Percentiles rank a stretch among this genome's conserved stretches.
Evolutionary conservation across 2,797 vertebrate genomes (phyloP).

Genomic region (Alectoris magna): DNA sequence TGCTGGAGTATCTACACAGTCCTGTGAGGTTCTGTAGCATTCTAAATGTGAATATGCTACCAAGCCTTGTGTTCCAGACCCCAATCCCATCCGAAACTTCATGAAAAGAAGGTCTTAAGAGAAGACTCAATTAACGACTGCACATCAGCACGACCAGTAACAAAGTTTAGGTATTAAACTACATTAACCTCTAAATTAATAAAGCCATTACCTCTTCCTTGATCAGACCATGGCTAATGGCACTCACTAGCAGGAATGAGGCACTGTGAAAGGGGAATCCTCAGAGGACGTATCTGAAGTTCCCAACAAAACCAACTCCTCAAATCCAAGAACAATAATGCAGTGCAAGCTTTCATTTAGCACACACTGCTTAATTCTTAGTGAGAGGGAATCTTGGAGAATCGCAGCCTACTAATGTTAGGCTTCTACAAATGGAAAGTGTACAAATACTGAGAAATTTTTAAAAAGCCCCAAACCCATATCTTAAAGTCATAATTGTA

Average conservation of each 20-base stretch:
- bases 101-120: not conserved
- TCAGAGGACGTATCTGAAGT: not conserved
- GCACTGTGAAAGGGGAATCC: not conserved
- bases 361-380: not conserved
- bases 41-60: not conserved
- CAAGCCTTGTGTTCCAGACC: not conserved
- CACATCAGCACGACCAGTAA: not conserved
- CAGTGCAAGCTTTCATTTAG: not conserved
- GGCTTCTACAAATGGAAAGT: not conserved
- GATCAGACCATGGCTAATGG: not conserved
- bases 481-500: not conserved
- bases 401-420: not conserved
- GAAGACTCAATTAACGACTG: not conserved
- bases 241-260: not conserved
- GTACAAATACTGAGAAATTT: not conserved
- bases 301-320: not conserved
- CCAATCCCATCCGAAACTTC: not conserved
- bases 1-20: fast-evolving
- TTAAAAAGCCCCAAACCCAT: not conserved
- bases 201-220: not conserved
- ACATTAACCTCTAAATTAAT: not conserved
- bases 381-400: not conserved
- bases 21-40: not conserved
- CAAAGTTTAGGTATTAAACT: not conserved
- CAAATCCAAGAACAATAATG: not conserved